Conservation (phyloP, 2,797 vertebrate species). For the Rhincodon typus region DNA sequence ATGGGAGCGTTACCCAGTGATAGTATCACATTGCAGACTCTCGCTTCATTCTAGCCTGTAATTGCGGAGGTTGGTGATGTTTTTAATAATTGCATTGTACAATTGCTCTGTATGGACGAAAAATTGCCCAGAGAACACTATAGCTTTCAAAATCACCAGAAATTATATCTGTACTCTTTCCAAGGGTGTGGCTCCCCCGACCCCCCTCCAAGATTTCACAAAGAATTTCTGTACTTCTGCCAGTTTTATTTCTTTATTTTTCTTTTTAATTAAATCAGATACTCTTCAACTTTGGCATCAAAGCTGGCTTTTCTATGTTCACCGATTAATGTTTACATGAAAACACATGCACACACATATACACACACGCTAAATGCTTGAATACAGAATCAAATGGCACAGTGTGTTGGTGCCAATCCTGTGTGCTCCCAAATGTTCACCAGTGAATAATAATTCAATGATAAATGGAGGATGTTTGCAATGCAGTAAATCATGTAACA, state of each 20-base stretch:
- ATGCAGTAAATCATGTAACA: background rate
- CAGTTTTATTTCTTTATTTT: background rate
- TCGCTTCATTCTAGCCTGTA: background rate
- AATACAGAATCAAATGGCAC: background rate
- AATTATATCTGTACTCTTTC: background rate
- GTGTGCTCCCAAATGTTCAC: background rate
- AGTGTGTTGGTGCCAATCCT: background rate
- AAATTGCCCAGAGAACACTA: background rate
- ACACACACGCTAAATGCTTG: background rate
- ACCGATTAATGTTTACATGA: background rate
- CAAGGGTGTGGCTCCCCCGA: background rate
- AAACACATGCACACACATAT: background rate
- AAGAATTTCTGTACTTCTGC: background rate
- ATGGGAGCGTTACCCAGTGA: background rate
- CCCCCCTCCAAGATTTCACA: background rate
- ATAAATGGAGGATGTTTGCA: background rate
- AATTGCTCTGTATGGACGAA: background rate
- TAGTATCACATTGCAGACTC: background rate
- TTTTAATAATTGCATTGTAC: background rate
- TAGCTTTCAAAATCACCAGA: background rate
- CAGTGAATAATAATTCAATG: background rate
- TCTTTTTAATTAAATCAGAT: constrained; percentile 25
- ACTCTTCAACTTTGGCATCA: background rate
- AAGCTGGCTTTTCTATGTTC: background rate
- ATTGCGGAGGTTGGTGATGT: background rate